These are phyloP conservation scores for Empidonax traillii DNA, from an alignment of 2,113 vertebrate genomes.

Conservation along the genomic window DNA sequence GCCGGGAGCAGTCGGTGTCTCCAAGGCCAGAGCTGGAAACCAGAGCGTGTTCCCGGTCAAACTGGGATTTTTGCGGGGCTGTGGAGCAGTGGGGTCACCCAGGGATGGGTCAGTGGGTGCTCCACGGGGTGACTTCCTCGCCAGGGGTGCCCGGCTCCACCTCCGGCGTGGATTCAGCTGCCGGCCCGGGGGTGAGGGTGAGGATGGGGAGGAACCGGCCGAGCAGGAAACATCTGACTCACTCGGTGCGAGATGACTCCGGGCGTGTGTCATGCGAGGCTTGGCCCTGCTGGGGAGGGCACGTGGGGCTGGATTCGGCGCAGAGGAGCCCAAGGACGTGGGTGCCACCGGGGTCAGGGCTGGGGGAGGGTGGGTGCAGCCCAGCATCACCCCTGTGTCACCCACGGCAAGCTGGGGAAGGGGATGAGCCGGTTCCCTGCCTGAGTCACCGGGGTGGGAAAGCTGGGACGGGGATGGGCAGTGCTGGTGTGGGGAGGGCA, in stretches of 20 bases:
- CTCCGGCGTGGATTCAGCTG: background rate
- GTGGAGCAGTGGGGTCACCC: background rate
- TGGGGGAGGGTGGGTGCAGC: background rate
- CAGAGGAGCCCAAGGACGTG: background rate
- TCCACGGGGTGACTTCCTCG: background rate
- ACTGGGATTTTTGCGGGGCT: background rate
- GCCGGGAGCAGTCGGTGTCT: background rate
- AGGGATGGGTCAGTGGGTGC: background rate
- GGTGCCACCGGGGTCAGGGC: background rate
- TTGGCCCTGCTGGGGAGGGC: background rate
- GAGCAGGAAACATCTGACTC: slow-evolving; percentile 75
- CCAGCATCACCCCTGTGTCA: background rate
- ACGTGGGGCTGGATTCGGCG: background rate
- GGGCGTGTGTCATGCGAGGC: slow-evolving; percentile 43
- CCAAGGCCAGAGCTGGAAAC: background rate
- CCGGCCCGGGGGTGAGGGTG: background rate
- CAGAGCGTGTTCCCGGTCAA: accelerated
- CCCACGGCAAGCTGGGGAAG: background rate
- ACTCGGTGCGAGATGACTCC: slow-evolving; percentile 20
- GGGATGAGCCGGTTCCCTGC: background rate
- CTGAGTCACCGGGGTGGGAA: slow-evolving; percentile 11
- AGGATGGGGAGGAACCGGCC: slow-evolving; percentile 42
- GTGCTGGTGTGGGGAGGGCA: accelerated
- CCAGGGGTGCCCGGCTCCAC: background rate
- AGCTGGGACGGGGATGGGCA: background rate